Percentiles rank a stretch among this genome's conserved stretches.
Evolutionary conservation across 2,797 vertebrate genomes (phyloP).

Genomic region (Gallinago solitaria): DNA sequence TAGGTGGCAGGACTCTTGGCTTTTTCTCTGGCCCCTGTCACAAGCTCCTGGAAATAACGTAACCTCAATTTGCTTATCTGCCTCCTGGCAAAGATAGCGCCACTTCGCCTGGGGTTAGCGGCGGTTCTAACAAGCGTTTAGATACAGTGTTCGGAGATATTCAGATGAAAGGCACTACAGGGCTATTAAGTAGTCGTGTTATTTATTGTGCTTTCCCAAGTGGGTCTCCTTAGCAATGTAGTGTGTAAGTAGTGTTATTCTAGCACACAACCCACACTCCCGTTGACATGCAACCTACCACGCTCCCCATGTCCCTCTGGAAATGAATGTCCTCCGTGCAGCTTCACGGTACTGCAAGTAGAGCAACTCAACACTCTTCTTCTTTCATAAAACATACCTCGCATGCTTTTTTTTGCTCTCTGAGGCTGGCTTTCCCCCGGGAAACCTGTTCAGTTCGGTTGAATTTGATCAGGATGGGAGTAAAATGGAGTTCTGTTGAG

Average conservation of each 20-base stretch:
- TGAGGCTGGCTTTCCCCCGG: not conserved
- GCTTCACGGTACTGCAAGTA: not conserved
- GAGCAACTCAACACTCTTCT: not conserved
- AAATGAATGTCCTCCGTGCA: fast-evolving
- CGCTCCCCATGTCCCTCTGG: not conserved
- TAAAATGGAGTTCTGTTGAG: not conserved
- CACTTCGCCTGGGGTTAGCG: not conserved
- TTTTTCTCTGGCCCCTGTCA: not conserved
- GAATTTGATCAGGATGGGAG: not conserved
- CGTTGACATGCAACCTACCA: not conserved
- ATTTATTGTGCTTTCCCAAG: slow-evolving; percentile 17
- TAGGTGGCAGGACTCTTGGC: not conserved
- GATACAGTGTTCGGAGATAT: not conserved
- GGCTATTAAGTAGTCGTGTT: not conserved
- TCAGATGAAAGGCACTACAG: not conserved
- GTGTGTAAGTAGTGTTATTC: not conserved
- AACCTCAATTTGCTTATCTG: not conserved
- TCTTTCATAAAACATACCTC: not conserved
- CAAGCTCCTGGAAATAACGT: not conserved
- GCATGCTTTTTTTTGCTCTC: not conserved
- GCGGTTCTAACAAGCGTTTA: not conserved
- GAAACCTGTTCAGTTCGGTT: not conserved
- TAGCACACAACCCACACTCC: not conserved
- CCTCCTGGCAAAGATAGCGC: not conserved
- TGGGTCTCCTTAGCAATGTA: not conserved